phyloP scores from a whole-genome alignment of 2,113 vertebrate genomes.

The Rhegmatorhina hoffmannsi region DNA sequence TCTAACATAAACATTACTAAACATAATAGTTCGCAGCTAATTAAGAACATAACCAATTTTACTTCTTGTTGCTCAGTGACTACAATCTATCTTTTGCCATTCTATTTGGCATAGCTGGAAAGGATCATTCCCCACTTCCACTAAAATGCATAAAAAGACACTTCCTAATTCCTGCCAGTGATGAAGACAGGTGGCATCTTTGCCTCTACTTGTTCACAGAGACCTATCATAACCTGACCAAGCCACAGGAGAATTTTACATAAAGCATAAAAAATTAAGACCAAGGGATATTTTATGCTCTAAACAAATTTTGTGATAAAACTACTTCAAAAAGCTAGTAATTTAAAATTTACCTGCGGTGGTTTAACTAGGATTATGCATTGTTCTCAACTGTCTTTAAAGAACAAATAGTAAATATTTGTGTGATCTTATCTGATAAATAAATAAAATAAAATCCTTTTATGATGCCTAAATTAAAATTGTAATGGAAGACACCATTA shows the following conservation, averaged over 20 bases:
- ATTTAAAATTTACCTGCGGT: neutral
- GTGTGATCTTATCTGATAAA: neutral
- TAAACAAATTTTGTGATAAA: neutral
- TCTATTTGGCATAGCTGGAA: neutral
- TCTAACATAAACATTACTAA: neutral
- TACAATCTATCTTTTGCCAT: neutral
- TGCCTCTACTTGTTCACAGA: neutral
- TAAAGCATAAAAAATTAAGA: neutral
- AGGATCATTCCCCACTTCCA: neutral
- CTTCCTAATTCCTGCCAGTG: neutral
- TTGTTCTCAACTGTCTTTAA: neutral
- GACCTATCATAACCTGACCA: neutral
- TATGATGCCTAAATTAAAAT: neutral
- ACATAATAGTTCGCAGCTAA: neutral
- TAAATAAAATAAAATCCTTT: neutral
- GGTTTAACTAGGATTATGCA: neutral
- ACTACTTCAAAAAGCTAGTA: neutral
- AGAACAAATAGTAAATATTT: neutral
- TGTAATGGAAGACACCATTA: neutral
- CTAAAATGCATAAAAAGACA: neutral
- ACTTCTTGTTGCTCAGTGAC: neutral
- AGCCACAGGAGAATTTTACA: neutral
- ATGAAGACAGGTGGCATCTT: neutral
- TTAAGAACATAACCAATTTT: neutral
- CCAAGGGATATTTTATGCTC: neutral